phyloP scores from a whole-genome alignment of 2,888 invertebrate genomes.

The Phalera bucephala region DNA sequence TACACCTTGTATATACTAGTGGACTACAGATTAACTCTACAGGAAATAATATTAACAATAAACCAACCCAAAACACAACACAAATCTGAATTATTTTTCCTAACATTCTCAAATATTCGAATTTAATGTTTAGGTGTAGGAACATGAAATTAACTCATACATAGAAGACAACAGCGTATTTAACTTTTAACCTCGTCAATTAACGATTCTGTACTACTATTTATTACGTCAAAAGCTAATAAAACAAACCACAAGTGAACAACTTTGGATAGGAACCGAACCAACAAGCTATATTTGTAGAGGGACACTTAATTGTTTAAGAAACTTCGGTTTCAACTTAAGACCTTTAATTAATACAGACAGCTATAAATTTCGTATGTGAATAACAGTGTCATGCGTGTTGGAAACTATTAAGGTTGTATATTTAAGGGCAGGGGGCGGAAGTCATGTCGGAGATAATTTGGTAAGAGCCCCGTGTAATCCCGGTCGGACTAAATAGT shows the following conservation, averaged over 20 bases:
- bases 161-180: not conserved
- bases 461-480: slow-evolving; percentile 45
- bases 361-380: slow-evolving; percentile 56
- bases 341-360: slow-evolving; percentile 60
- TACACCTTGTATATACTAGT: too few species aligned
- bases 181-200: not conserved
- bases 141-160: too few species aligned
- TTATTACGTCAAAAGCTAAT: slow-evolving; percentile 24
- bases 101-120: too few species aligned
- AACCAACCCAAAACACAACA: too few species aligned
- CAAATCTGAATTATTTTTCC: too few species aligned
- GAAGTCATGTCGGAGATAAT: slow-evolving; percentile 47
- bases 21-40: too few species aligned
- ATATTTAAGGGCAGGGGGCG: slow-evolving; percentile 36
- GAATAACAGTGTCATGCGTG: slow-evolving; percentile 36
- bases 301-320: slow-evolving; percentile 51
- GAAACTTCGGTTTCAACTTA: slow-evolving; percentile 45
- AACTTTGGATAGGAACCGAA: slow-evolving; percentile 29
- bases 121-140: not conserved
- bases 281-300: slow-evolving; percentile 42
- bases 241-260: slow-evolving; percentile 33
- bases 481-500: slow-evolving; percentile 30
- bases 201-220: slow-evolving; percentile 22
- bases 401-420: slow-evolving; percentile 45
- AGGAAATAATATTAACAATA: too few species aligned